Percentiles rank a stretch among this genome's conserved stretches.
phyloP scores from a whole-genome alignment of 2,113 vertebrate genomes.

The Kryptolebias marmoratus region DNA sequence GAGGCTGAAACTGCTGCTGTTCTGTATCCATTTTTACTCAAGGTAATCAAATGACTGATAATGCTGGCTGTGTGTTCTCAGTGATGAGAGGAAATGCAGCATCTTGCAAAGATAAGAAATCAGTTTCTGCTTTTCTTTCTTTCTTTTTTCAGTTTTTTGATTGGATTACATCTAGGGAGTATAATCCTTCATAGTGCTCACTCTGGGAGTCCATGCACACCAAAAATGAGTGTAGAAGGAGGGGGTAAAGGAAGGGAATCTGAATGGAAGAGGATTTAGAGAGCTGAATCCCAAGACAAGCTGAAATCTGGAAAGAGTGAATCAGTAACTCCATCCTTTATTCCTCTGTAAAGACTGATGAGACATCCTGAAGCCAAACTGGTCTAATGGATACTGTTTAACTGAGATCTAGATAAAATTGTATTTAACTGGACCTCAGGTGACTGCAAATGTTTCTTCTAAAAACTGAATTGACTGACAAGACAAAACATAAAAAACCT shows the following conservation, averaged over 20 bases:
- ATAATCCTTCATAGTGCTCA: conserved; percentile 78
- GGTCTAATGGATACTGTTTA: conserved; percentile 5
- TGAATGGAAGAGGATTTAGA: conserved; percentile 57
- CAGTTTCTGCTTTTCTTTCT: conserved; percentile 80
- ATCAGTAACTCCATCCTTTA: conserved; percentile 47
- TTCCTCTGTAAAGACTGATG: conserved; percentile 36
- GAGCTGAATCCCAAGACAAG: conserved; percentile 58
- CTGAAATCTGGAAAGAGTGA: conserved; percentile 55
- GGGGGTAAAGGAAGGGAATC: not conserved
- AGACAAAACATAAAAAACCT: not conserved
- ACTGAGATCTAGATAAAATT: not conserved
- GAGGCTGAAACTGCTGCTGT: conserved; percentile 74
- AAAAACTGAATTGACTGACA: not conserved
- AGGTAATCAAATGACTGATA: conserved; percentile 85
- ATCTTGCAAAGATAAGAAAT: conserved; percentile 84
- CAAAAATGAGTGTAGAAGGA: conserved; percentile 67
- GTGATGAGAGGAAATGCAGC: conserved; percentile 78
- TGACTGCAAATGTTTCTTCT: not conserved
- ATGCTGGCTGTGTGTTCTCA: conserved; percentile 77
- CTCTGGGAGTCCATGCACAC: conserved; percentile 61
- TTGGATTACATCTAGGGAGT: conserved; percentile 80
- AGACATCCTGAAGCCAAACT: conserved; percentile 26
- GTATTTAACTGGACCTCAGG: not conserved
- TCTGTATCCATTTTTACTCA: conserved; percentile 79
- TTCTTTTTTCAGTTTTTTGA: conserved; percentile 75